Base-by-base conservation (phyloP, 2,113 vertebrate genomes). In the Brachyhypopomus gauderio region DNA sequence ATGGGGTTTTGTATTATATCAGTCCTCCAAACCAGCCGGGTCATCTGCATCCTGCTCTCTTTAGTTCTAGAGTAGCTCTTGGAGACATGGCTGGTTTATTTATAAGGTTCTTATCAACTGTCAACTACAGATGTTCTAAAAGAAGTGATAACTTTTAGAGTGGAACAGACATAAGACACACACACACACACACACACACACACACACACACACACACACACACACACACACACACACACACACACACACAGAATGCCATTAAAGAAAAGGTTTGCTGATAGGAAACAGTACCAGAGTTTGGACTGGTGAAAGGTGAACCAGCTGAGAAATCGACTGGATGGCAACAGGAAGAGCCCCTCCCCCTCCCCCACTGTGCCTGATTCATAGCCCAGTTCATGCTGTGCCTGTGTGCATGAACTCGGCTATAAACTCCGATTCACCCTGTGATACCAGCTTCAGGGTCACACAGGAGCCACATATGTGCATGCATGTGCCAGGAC, bases 341-440 rank as follows among this genome's bases (percentile, higher is more conserved):
- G 41, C 64, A 25, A 77, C 19, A 55, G 5, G 60, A 63, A 19
- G 22, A 66, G 48, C 25, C 9, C 2, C 22, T 63, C 12, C 7
- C 41, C 8, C 7, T 5, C 7, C 41, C 8, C 7, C n/a, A n/a
- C 30, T 66, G 14, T 9, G 30, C 30, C 30, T 30, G 30, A 23
- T 67, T 75, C 72, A 25, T 41, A 75, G 71, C 27, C 30, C 45
- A 76, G 56, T 79, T 56, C 78, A 58, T 45, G 69, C 36, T 34
- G 45, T 48, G 52, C 55, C 75, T 55, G 41, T 52, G 56, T 19
- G 30, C 22, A 25, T 79, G 75, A 74, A 78, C 78, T 62, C 38
- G 19, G 52, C 36, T 45, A 67, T 74, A 72, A 85, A 79, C 84
- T 85, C 80, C 78, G 30, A 25, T 80, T 84, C 78, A 80, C 78